Conservation (phyloP, 1,140 invertebrate genomes). For the Lordiphosa mommai region DNA sequence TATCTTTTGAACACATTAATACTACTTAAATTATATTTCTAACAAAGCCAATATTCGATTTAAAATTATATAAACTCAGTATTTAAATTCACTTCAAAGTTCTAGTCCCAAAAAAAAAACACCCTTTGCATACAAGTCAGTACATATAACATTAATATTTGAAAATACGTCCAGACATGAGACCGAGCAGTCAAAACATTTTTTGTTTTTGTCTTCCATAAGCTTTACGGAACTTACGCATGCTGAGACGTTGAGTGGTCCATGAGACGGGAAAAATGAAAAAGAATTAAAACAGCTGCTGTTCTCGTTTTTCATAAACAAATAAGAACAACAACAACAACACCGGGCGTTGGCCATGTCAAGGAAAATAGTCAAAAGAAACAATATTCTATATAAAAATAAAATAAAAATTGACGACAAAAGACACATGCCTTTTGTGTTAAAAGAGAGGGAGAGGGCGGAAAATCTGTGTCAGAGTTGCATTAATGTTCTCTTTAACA, state of each 20-base stretch:
- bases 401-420: slow-evolving; percentile 45
- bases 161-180: neutral
- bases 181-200: slow-evolving; percentile 27
- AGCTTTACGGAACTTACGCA: slow-evolving; percentile 11
- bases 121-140: too few relatives aligned
- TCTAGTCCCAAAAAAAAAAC: too few relatives aligned
- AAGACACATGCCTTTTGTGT: slow-evolving; percentile 28
- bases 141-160: neutral
- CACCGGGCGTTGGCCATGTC: slow-evolving; percentile 22
- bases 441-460: slow-evolving; percentile 1
- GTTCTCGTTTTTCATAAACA: slow-evolving; percentile 46
- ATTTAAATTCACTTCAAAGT: too few relatives aligned
- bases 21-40: too few relatives aligned
- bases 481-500: slow-evolving; percentile 27
- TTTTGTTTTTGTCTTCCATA: neutral
- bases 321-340: slow-evolving; percentile 1
- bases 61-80: too few relatives aligned
- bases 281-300: slow-evolving; percentile 55
- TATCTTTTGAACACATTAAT: too few relatives aligned
- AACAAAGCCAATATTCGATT: too few relatives aligned
- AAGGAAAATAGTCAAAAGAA: slow-evolving; percentile 43
- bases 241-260: slow-evolving; percentile 28
- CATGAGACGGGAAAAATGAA: slow-evolving; percentile 7
- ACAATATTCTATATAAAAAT: slow-evolving; percentile 58
- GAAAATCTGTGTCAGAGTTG: slow-evolving; percentile 66